Evolutionary conservation across 2,113 vertebrate genomes (phyloP), one percentile per base, ranked within the genome.

Genomic region (Triplophysa dalaica): DNA sequence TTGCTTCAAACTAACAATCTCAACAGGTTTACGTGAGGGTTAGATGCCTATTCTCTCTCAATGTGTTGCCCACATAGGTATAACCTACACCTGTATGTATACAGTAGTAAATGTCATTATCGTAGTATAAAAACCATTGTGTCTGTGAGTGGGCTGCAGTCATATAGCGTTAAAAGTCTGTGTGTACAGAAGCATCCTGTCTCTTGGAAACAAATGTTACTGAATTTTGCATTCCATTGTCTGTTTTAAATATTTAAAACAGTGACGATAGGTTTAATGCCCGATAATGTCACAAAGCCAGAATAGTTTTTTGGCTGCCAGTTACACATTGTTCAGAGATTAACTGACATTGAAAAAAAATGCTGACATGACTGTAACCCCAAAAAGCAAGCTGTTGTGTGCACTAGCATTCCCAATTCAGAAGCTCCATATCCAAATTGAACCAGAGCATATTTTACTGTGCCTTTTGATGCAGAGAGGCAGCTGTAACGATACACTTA

Each of bases 361-460:
- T 73, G 83, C 83, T 82, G 83, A 85, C 83, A 68, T 38, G 61
- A 75, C 72, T 79, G 80, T 80, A 60, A 82, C 45, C 73, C 68
- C 78, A 82, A 80, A 80, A 80, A 74, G 68, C 68, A n/a, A 21
- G 33, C 56, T 70, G 75, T 75, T 83, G 52, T 83, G 70, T 56
- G 41, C 74, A 65, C 52, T 72, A 77, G 52, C 73, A 69, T 75
- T 85, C 61, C 72, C 38, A 16, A 11, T 66, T 81, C 76, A 77
- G 22, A 66, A 75, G 56, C 41, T 56, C 58, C 24, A 21, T 22
- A 61, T 41, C 78, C 8, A 62, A 80, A 68, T 66, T 70, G 77
- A 76, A 70, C 70, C 58, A 3, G 48, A 80, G 45, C 8, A 43
- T 13, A 62, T 62, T 79, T 80, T 76, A 83, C 65, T 22, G 63